These are phyloP conservation scores for Drosophila tsacasi DNA, from an alignment of 1,140 invertebrate genomes.

Conservation along the genomic window DNA sequence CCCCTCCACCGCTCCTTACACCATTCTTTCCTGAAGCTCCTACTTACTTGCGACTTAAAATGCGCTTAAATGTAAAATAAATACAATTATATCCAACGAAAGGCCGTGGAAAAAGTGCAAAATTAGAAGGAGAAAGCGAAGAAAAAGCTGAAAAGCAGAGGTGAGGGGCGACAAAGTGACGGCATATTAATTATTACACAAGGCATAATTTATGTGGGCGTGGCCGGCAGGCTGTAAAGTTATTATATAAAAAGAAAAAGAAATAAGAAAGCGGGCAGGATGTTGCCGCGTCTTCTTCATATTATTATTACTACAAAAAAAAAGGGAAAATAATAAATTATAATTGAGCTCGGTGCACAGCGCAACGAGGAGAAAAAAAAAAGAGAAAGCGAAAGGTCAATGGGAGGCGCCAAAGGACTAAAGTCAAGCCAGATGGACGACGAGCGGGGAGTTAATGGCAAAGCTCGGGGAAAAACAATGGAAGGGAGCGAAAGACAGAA, in stretches of 20 bases:
- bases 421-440: slow-evolving; percentile 35
- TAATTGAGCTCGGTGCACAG: slow-evolving; percentile 66
- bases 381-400: slow-evolving; percentile 39
- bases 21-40: slow-evolving; percentile 17
- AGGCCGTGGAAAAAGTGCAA: slow-evolving; percentile 65
- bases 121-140: slow-evolving; percentile 50
- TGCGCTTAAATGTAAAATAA: slow-evolving; percentile 82
- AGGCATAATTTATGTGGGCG: slow-evolving; percentile 71
- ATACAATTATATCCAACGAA: slow-evolving; percentile 77
- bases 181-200: slow-evolving; percentile 81
- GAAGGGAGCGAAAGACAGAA: slow-evolving; percentile 7
- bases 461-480: slow-evolving; percentile 36
- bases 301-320: slow-evolving; percentile 50
- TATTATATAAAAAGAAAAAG: slow-evolving; percentile 50
- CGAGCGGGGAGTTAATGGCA: slow-evolving; percentile 7
- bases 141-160: slow-evolving; percentile 12
- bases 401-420: slow-evolving; percentile 55
- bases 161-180: slow-evolving; percentile 50
- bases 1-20: neutral
- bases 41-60: slow-evolving; percentile 78
- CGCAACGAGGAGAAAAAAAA: slow-evolving; percentile 9
- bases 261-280: slow-evolving; percentile 46
- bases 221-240: slow-evolving; percentile 55
- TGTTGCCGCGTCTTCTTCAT: slow-evolving; percentile 51
- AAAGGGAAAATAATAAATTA: slow-evolving; percentile 75